phyloP scores from a whole-genome alignment of 2,113 vertebrate species.

The Donacobius atricapilla region DNA sequence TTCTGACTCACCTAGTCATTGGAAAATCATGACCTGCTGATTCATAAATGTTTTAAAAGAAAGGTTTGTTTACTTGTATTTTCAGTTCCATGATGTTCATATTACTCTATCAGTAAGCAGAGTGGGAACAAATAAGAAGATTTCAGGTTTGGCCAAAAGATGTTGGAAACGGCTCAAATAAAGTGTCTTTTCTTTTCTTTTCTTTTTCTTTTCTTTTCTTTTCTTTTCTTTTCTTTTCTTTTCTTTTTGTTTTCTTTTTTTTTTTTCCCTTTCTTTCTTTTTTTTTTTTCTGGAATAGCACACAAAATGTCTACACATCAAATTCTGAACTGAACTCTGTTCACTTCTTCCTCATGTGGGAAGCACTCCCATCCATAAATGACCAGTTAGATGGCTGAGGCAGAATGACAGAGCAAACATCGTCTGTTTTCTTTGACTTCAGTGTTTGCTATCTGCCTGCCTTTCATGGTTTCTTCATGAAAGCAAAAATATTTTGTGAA shows the following conservation, averaged over 20 bases:
- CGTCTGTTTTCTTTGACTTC: conserved; percentile 7
- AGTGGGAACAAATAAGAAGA: background rate
- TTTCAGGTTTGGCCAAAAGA: background rate
- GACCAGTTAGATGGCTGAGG: background rate
- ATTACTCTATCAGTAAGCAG: background rate
- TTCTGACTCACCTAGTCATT: conserved; percentile 26
- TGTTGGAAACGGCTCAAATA: background rate
- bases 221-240: background rate
- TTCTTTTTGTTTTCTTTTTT: background rate
- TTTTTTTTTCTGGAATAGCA: background rate
- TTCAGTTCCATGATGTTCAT: background rate
- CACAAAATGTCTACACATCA: background rate
- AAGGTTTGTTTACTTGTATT: background rate
- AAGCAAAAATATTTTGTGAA: conserved; percentile 56
- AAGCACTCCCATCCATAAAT: background rate
- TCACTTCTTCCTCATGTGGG: background rate
- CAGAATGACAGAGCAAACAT: background rate
- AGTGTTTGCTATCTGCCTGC: background rate
- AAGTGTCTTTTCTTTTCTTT: background rate
- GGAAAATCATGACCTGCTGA: conserved; percentile 18
- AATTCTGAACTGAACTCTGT: background rate
- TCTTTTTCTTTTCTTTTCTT: background rate
- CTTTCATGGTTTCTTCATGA: conserved; percentile 6
- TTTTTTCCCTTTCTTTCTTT: background rate
- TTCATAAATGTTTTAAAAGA: background rate